These are phyloP conservation scores for Brachionus angularis DNA, from an alignment of 1,140 invertebrate genomes.

Conservation along the genomic window DNA sequence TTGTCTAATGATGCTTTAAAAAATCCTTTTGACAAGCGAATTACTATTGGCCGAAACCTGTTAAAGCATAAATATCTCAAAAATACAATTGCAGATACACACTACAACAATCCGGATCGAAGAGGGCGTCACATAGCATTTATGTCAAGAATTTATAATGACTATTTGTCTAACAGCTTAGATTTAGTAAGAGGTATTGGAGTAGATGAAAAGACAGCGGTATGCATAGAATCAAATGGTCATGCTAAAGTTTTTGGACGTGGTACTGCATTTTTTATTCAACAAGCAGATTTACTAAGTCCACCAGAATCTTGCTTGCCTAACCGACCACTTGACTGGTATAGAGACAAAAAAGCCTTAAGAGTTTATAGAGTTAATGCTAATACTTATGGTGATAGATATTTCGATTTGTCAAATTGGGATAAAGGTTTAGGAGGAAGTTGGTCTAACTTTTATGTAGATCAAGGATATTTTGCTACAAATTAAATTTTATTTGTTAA, in stretches of 20 bases:
- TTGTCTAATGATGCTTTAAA: slow-evolving; percentile 12
- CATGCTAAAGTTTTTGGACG: slow-evolving; percentile 14
- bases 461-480: too few species aligned
- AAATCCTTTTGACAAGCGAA: background rate
- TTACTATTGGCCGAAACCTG: background rate
- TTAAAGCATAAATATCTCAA: background rate
- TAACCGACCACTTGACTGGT: slow-evolving; percentile 21
- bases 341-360: background rate
- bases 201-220: slow-evolving; percentile 38
- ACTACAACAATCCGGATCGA: slow-evolving; percentile 21
- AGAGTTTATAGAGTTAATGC: slow-evolving; percentile 20
- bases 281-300: background rate
- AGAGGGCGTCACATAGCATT: slow-evolving; percentile 33
- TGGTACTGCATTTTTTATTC: slow-evolving; percentile 5
- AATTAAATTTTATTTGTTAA: too few species aligned
- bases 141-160: slow-evolving; percentile 1
- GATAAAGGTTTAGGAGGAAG: background rate
- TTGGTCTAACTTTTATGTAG: slow-evolving; percentile 12
- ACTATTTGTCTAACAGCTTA: background rate
- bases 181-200: slow-evolving; percentile 30
- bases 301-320: slow-evolving; percentile 6
- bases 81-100: slow-evolving; percentile 40
- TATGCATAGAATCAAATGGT: slow-evolving; percentile 42
- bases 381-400: background rate
- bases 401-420: slow-evolving; percentile 40